Conservation (phyloP, 2,113 vertebrate species). For the Lophotis ruficrista region DNA sequence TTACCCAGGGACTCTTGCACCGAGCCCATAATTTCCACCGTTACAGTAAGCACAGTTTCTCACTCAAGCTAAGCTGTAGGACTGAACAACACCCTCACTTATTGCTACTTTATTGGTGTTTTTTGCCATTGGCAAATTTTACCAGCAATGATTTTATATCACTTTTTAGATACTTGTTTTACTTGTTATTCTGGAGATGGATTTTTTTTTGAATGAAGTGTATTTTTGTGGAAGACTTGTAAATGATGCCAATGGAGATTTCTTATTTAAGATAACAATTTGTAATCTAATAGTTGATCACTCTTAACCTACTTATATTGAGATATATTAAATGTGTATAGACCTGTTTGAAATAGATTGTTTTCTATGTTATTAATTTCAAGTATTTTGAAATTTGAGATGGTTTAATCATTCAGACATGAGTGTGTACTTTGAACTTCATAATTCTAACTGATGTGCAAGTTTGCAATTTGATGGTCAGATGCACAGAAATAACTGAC, state of each 20-base stretch:
- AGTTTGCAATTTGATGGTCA: not conserved
- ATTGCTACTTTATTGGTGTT: accelerated
- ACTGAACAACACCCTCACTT: not conserved
- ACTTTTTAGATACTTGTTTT: not conserved
- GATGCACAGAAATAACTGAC: not conserved
- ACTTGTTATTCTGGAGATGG: not conserved
- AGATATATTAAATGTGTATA: not conserved
- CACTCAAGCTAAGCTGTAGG: not conserved
- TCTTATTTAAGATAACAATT: not conserved
- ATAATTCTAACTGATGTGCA: not conserved
- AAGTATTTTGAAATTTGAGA: not conserved
- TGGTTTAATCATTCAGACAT: not conserved
- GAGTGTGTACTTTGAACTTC: not conserved
- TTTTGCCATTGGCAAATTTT: not conserved
- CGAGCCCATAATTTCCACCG: not conserved
- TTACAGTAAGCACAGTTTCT: not conserved
- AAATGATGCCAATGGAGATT: not conserved
- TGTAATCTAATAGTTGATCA: not conserved
- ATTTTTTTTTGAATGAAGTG: not conserved
- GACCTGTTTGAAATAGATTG: not conserved
- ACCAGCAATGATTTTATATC: not conserved
- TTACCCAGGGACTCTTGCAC: too few relatives aligned
- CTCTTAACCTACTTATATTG: not conserved
- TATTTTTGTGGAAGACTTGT: not conserved
- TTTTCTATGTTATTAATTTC: not conserved